Evolutionary conservation across 2,888 invertebrate genomes (phyloP), one percentile per base, ranked within the genome.

Genomic region (Rhamnusium bicolor): DNA sequence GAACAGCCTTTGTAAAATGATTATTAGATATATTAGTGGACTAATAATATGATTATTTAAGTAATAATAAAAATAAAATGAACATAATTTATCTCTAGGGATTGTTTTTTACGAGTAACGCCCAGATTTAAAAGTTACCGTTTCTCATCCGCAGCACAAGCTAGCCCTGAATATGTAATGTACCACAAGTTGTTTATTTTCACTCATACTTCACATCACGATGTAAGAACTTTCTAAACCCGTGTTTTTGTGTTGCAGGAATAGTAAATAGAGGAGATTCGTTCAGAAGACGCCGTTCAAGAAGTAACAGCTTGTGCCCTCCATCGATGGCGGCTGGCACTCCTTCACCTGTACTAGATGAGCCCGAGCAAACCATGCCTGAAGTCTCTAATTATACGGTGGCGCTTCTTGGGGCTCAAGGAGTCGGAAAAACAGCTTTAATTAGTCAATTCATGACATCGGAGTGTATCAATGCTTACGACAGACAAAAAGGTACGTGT

Each of bases 181-280:
- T 40, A n/a, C 12, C 1, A 21, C 16, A 10, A 53, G 21, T 53
- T 53, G 18, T 21, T 53, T 53, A 53, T 53, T 53, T 53, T 12
- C 21, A 53, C 21, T 53, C 21, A 21, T 3, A 16, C 14, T 29
- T 1, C 29, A 1, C 40, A 1, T 12, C n/a, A 40, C 40, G 40
- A n/a, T 4, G 21, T 24, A 0, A 18, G 12, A 19, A 60, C 12
- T 18, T 46, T 19, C 18, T 40, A 12, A 60, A 32, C n/a, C 18
- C 27, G 40, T n/a, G n/a, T 1, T 61, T 40, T 69, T 67, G 47
- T 69, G 14, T 85, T 90, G 27, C 89, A 96, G 98, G 98, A 77
- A 94, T 98, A 80, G 94, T 98, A 62, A 97, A 97, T 89, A 91
- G 98, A 72, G 98, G 98, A 0, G 98, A 98, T 89, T 97, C 97